Percentiles rank a stretch among this genome's conserved stretches.
Conservation (phyloP, 2,888 invertebrate species). For the Nemotelus pantherinus region DNA sequence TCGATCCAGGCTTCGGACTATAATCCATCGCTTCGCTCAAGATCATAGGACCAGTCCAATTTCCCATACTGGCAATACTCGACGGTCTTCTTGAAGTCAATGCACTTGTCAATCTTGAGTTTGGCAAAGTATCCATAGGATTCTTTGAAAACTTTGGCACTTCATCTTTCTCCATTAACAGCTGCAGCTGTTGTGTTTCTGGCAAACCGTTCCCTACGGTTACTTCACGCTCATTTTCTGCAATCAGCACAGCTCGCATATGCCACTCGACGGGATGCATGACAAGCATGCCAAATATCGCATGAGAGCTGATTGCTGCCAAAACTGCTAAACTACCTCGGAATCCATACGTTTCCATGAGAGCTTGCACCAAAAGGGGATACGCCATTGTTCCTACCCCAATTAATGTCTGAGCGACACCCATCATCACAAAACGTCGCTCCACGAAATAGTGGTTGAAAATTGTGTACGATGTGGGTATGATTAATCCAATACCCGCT, state of each 20-base stretch:
- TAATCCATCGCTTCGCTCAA: slow-evolving; percentile 60
- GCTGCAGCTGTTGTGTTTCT: slow-evolving; percentile 39
- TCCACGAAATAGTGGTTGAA: slow-evolving; percentile 80
- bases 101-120: slow-evolving; percentile 24
- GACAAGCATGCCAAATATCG: slow-evolving; percentile 74
- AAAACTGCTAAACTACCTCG: slow-evolving; percentile 75
- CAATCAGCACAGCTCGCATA: slow-evolving; percentile 66
- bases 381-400: slow-evolving; percentile 75
- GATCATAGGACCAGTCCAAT: slow-evolving; percentile 62
- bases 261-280: slow-evolving; percentile 83
- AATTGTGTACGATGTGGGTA: slow-evolving; percentile 77
- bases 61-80: slow-evolving; percentile 62
- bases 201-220: not conserved
- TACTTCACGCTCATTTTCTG: slow-evolving; percentile 40
- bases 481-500: slow-evolving; percentile 76
- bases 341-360: slow-evolving; percentile 74
- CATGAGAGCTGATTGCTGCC: slow-evolving; percentile 74
- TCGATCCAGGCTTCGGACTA: slow-evolving; percentile 54
- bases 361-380: slow-evolving; percentile 72
- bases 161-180: slow-evolving; percentile 35
- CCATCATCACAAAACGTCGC: slow-evolving; percentile 77
- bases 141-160: not conserved
- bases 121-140: slow-evolving; percentile 24
- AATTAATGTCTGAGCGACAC: slow-evolving; percentile 76
- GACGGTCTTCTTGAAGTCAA: slow-evolving; percentile 56